phyloP scores from a whole-genome alignment of 2,113 vertebrate genomes.

The Campylomormyrus numenius region DNA sequence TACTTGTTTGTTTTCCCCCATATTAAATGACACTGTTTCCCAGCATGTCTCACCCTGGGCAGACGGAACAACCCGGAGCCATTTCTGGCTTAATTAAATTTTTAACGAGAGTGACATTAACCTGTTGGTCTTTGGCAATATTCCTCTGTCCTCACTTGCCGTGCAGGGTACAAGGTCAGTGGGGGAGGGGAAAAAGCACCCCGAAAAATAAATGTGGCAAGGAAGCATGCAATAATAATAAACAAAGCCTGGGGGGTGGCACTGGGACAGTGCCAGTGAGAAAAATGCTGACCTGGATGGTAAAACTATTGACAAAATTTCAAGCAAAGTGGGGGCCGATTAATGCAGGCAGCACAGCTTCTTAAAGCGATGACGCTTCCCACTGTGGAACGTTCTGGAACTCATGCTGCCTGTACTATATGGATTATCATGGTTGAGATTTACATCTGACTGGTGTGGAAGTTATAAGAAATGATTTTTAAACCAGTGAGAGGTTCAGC shows the following conservation, averaged over 20 bases:
- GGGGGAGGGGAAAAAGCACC: background rate
- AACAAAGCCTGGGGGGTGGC: background rate
- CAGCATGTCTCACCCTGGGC: background rate
- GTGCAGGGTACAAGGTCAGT: background rate
- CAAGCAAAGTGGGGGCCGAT: background rate
- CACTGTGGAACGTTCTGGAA: background rate
- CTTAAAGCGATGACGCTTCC: background rate
- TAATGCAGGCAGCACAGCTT: conserved; percentile 13
- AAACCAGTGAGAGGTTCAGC: background rate
- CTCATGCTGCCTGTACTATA: background rate
- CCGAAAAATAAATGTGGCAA: background rate
- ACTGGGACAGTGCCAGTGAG: background rate
- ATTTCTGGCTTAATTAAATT: background rate
- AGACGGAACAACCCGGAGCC: background rate
- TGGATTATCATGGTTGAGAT: background rate
- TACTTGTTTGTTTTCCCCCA: background rate
- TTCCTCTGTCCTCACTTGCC: background rate
- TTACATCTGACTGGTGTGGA: background rate
- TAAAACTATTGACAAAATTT: background rate
- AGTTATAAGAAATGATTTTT: background rate
- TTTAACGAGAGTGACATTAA: background rate
- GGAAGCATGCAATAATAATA: background rate
- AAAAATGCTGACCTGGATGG: background rate
- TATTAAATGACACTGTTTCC: conserved; percentile 11
- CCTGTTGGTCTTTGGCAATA: background rate